Conservation (phyloP, 2,888 invertebrate genomes). For the Pyrocoelia pectoralis region DNA sequence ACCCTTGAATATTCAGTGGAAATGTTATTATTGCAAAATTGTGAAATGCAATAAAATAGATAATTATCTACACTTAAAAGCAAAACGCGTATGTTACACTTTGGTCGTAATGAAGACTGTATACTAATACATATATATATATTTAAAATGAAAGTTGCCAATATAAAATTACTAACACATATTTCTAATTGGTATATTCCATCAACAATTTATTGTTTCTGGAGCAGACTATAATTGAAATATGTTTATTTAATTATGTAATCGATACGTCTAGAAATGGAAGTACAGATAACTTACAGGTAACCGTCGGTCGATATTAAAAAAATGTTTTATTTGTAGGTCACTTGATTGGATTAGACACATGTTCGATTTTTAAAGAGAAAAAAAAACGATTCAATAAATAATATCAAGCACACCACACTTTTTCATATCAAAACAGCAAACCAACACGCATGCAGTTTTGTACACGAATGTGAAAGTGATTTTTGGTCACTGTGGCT, state of each 20-base stretch:
- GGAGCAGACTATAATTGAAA: background rate
- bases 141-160: no score
- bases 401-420: constrained; percentile 6
- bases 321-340: background rate
- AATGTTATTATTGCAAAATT: constrained; percentile 3
- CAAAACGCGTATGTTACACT: background rate
- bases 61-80: background rate
- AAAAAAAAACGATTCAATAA: background rate
- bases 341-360: background rate
- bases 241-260: constrained; percentile 1
- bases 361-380: background rate
- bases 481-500: background rate
- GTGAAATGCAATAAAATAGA: constrained; percentile 3
- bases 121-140: no score
- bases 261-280: background rate
- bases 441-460: constrained; percentile 6
- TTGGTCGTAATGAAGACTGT: background rate
- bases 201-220: no score
- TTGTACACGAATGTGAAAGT: constrained; percentile 6
- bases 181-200: background rate
- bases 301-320: background rate
- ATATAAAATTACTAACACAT: no score
- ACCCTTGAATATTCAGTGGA: constrained; percentile 45
- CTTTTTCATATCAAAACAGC: constrained; percentile 5
- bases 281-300: background rate